phyloP scores from a whole-genome alignment of 53 echinoderm and acorn worm genomes.

The Paracentrotus lividus region DNA sequence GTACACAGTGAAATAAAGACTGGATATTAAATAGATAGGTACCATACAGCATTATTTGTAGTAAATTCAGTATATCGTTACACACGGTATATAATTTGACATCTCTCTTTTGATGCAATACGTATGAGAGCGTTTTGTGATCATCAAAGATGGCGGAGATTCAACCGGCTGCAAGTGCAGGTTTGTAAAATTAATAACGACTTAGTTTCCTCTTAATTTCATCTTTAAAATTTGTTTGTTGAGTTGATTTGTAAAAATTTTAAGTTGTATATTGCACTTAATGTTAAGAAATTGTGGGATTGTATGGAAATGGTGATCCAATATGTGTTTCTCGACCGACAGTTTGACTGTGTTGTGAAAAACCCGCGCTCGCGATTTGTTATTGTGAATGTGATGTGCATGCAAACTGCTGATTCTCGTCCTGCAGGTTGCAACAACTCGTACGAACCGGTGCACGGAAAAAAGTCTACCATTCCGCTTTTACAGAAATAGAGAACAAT shows the following conservation, averaged over 20 bases:
- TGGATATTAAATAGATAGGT: background rate
- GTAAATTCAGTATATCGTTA: background rate
- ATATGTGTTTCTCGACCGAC: background rate
- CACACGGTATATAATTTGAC: too few relatives aligned
- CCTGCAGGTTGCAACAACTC: too few relatives aligned
- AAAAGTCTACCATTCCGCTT: too few relatives aligned
- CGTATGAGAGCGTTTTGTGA: background rate
- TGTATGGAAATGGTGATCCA: background rate
- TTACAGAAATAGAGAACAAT: too few relatives aligned
- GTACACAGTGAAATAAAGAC: background rate
- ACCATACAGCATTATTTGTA: background rate
- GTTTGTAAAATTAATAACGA: background rate
- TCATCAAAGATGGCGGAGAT: background rate
- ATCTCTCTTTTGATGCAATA: background rate
- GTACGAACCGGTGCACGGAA: too few relatives aligned
- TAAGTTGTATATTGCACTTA: background rate
- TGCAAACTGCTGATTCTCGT: too few relatives aligned
- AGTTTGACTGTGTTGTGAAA: background rate
- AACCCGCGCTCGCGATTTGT: background rate
- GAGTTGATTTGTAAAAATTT: background rate
- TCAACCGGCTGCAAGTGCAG: constrained; percentile 9
- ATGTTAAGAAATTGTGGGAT: background rate
- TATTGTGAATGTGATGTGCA: too few relatives aligned
- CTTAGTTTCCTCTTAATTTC: background rate
- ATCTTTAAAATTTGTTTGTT: background rate